A percentile compares a stretch with the other conserved stretches of the same genome.
Evolutionary conservation across 2,797 vertebrate genomes (phyloP).

Genomic region (Danio aesculapii): DNA sequence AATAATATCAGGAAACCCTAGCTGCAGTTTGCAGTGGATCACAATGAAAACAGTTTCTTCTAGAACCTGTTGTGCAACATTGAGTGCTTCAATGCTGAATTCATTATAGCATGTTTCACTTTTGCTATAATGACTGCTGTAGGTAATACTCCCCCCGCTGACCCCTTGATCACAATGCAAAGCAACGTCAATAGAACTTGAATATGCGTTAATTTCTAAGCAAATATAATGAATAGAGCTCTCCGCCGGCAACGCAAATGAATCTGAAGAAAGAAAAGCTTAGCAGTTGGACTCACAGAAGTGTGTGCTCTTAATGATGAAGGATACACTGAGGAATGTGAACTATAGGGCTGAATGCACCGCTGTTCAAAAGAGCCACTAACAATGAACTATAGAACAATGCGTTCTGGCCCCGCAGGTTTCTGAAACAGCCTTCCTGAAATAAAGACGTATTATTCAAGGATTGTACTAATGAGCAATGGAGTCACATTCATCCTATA

Average conservation of each 20-base stretch:
- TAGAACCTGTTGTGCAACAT: background rate
- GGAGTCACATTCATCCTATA: conserved; percentile 52
- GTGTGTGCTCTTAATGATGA: conserved; percentile 67
- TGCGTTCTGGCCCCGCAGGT: conserved; percentile 46
- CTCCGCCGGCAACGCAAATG: conserved; percentile 47
- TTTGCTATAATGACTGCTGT: conserved; percentile 8
- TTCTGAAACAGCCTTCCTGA: background rate
- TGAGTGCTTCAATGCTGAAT: background rate
- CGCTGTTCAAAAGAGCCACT: conserved; percentile 60
- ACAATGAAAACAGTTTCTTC: background rate
- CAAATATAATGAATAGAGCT: conserved; percentile 50
- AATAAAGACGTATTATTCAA: conserved; percentile 63
- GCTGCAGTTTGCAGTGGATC: no score
- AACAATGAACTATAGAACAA: conserved; percentile 64
- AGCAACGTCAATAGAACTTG: conserved; percentile 46
- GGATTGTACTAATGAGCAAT: conserved; percentile 62
- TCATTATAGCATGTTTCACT: no score
- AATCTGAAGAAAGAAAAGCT: conserved; percentile 55
- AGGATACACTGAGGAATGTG: conserved; percentile 62
- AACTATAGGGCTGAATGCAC: conserved; percentile 60
- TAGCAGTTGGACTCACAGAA: conserved; percentile 41
- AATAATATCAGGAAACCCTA: no score
- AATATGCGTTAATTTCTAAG: conserved; percentile 56
- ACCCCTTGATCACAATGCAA: conserved; percentile 42
- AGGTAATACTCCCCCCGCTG: background rate